Evolutionary conservation across 2,797 vertebrate species (phyloP), one percentile per base, ranked within the genome.

Genomic region (Tadarida brasiliensis): DNA sequence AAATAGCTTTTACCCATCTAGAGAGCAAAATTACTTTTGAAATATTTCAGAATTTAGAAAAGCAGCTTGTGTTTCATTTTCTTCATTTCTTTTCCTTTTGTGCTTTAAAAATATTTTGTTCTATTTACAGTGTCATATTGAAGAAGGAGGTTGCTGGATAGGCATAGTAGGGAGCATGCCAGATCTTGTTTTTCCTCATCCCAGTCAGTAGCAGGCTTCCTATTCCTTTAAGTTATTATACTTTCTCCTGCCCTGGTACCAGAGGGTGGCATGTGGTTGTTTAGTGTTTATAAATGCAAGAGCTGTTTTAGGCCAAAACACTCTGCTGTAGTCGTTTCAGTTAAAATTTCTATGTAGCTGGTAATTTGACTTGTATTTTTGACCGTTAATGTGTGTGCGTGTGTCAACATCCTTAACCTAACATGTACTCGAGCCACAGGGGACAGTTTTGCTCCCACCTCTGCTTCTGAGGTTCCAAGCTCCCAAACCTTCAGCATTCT

Each of bases 351-450:
- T 67, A 3, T 19, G 3, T 70, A 35, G 51, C 74, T 70, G 87
- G 35, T 76, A 61, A 67, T 71, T 84, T n/a, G 68, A 44, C 73
- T 85, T 35, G 11, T 61, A 11, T 87, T 67, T 88, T 88, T 96
- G 92, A 81, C n/a, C 44, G 84, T 57, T n/a, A 82, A 30, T 6
- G 20, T 28, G 7, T 47, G 22, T 10, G 11, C 5, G 19, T 26
- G 20, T 63, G 54, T 12, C 67, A 28, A 49, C 9, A 33, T 68
- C 30, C 35, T 24, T 71, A 63, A 30, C 26, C 71, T 73, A 68
- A 63, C 33, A 15, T 4, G 22, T 44, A 51, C 51, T 19, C 39
- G 47, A 80, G 28, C 28, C 33, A 44, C 35, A 54, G 33, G 56
- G 20, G 47, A 57, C n/a, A 73, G 0, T 93, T 80, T 63, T 70